A percentile compares a stretch with the other conserved stretches of the same genome.
These are phyloP conservation scores for Sus cebifrons DNA, from an alignment of 2,797 vertebrate genomes.

Conservation along the genomic window DNA sequence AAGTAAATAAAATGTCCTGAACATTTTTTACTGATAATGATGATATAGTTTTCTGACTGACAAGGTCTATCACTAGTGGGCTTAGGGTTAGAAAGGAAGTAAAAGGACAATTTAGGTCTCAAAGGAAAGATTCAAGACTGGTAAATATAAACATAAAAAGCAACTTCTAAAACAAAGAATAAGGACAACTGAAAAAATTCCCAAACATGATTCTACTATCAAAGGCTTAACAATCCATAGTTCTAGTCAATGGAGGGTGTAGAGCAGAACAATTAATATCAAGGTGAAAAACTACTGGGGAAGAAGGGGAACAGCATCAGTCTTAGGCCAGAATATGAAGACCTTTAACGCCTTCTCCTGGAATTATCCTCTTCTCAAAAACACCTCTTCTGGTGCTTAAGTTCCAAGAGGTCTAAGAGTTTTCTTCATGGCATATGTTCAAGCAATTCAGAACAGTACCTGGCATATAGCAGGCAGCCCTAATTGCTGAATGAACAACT, in stretches of 20 bases:
- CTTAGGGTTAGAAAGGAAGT: background rate
- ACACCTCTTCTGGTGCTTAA: background rate
- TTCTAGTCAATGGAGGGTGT: background rate
- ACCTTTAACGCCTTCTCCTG: background rate
- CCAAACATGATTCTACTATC: background rate
- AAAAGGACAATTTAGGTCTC: conserved; percentile 11
- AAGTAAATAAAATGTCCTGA: background rate
- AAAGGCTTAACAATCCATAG: background rate
- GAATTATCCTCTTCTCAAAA: background rate
- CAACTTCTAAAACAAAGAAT: background rate
- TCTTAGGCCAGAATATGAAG: background rate
- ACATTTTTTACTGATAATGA: background rate
- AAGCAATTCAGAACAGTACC: background rate
- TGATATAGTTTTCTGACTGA: background rate
- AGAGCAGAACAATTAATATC: background rate
- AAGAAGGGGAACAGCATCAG: background rate
- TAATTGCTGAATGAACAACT: background rate
- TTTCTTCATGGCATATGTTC: background rate
- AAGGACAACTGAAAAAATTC: background rate
- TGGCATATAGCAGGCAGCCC: background rate
- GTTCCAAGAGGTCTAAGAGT: background rate
- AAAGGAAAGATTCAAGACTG: background rate
- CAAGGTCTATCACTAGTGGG: background rate
- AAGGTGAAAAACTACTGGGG: background rate
- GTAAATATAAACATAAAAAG: background rate